Base-by-base conservation (phyloP, 2,113 vertebrate genomes). In the Agapornis roseicollis region DNA sequence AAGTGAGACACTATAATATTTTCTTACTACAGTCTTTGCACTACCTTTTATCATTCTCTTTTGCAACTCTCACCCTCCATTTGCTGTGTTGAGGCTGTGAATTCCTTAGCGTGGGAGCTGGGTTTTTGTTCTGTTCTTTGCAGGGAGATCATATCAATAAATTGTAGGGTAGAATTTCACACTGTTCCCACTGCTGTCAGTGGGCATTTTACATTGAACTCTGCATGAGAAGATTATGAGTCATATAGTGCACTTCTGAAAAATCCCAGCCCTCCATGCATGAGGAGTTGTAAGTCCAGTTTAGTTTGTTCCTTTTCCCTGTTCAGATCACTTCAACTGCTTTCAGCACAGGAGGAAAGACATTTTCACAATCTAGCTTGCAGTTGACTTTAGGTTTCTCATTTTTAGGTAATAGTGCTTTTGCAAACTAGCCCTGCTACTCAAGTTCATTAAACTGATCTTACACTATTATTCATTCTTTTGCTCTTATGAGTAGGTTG, bases 91-190 rank as follows among this genome's bases (percentile, higher is more conserved):
- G 33, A 87, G 70, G 41, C 41, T 72, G 49, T 80, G 81, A 94
- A 91, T 72, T 76, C 3, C 44, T 63, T 77, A 71, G 52, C 2
- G 1, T 72, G 74, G 63, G 56, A 92, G 23, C 70, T 69, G 50
- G 13, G 27, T 64, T 81, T 90, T 94, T 97, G 87, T 91, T 91
- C 87, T 87, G 47, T 69, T 94, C 92, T 91, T 95, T 89, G 25
- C 66, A 88, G 71, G n/a, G 56, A 95, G 90, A 95, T 94, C 71
- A 44, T 96, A 94, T 96, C 85, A 88, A 95, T 83, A 89, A 88
- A 96, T 94, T 82, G 63, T 73, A 80, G 69, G 50, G 71, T 89
- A 80, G 76, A 89, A 82, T 94, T 94, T 94, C 93, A 93, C 68
- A 55, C 84, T 89, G 87, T 80, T 97, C 85, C 74, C 58, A 63